phyloP scores from a whole-genome alignment of 2,113 vertebrate species.

The Marcusenius ussheri region DNA sequence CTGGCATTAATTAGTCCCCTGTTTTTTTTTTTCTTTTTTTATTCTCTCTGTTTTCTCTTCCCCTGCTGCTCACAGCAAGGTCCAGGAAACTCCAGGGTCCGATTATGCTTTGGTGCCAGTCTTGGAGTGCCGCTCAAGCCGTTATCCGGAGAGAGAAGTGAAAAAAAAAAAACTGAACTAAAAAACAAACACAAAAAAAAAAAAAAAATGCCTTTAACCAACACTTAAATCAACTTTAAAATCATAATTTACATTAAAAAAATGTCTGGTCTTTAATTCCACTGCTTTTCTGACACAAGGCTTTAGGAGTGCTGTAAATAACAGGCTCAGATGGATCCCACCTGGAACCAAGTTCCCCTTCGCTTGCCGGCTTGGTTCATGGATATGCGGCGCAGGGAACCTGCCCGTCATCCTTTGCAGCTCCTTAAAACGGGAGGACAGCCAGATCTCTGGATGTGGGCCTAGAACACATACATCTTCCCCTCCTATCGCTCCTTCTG shows the following conservation, averaged over 20 bases:
- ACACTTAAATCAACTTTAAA: background rate
- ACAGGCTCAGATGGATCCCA: background rate
- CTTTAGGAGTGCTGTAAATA: background rate
- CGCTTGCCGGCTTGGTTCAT: background rate
- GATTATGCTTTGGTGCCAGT: background rate
- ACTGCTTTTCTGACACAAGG: background rate
- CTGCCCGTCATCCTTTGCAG: background rate
- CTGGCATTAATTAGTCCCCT: background rate
- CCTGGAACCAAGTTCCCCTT: background rate
- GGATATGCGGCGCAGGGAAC: background rate
- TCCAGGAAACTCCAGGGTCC: background rate
- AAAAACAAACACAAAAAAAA: background rate
- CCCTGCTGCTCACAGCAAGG: slow-evolving; percentile 1
- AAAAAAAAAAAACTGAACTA: background rate
- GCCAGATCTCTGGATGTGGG: slow-evolving; percentile 11
- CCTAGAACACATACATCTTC: slow-evolving; percentile 7
- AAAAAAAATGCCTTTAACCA: background rate
- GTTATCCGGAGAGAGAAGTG: background rate
- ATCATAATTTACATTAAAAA: background rate
- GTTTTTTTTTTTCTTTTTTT: background rate
- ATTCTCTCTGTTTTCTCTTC: background rate
- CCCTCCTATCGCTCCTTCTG: background rate
- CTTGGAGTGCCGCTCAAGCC: background rate
- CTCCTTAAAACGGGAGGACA: slow-evolving; percentile 5
- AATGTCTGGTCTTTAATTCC: background rate